Percentiles rank a stretch among this genome's conserved stretches.
Evolutionary conservation across 2,113 vertebrate genomes (phyloP).

Genomic region (Heterotilapia buettikoferi): DNA sequence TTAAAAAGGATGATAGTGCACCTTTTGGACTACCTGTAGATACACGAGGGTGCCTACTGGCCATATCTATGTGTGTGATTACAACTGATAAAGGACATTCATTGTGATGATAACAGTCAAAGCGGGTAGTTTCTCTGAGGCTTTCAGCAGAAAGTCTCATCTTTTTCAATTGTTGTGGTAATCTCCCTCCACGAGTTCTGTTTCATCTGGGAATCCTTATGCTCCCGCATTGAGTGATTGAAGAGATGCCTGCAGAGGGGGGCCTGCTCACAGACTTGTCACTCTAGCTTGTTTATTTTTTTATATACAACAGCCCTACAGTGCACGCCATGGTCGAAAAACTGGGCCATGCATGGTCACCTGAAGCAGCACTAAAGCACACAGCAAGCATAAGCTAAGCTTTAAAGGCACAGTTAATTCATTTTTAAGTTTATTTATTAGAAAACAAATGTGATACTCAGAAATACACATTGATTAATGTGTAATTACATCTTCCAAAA

Average conservation of each 20-base stretch:
- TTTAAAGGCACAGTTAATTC: neutral
- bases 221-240: neutral
- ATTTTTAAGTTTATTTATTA: neutral
- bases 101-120: neutral
- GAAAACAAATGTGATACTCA: neutral
- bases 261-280: neutral
- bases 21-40: neutral
- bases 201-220: neutral
- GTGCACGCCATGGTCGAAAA: neutral
- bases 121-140: neutral
- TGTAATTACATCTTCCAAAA: neutral
- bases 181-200: neutral
- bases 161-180: neutral
- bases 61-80: neutral
- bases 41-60: neutral
- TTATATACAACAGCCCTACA: neutral
- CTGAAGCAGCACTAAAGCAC: neutral
- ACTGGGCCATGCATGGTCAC: neutral
- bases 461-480: neutral
- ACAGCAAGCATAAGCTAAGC: neutral
- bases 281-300: neutral
- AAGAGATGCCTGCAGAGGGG: neutral
- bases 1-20: neutral
- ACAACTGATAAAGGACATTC: neutral
- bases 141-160: neutral